Base-by-base conservation (phyloP, 2,888 invertebrate species). In the Lasioglossum vierecki region DNA sequence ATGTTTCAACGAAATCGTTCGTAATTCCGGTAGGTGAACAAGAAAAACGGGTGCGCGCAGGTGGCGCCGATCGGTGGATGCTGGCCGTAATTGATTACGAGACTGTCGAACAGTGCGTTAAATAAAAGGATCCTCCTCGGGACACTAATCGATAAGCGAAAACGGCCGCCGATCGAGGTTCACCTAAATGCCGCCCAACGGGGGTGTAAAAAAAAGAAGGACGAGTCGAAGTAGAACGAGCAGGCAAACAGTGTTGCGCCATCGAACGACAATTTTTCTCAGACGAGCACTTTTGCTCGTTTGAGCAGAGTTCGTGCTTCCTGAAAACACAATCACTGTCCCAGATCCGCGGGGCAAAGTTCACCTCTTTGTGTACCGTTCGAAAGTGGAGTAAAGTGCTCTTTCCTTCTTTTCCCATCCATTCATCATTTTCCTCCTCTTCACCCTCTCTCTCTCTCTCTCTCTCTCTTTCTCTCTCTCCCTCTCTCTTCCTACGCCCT, bases 261-360 rank as follows among this genome's bases (percentile, higher is more conserved):
- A 78, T 75, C 74, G 83, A 79, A 76, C 82, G 86, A 84, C 82
- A 83, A 90, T 86, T 90, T 90, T 88, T 83, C 86, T 80, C 80
- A 82, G 83, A 90, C 87, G 76, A 73, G 63, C 84, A 79, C 75
- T 73, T 79, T 60, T 70, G 70, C 78, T 79, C 80, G 88, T 86
- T 89, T 85, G 73, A 76, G 68, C 39, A 70, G 73, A 88, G 81
- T 88, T 84, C 89, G 82, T 86, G 87, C 87, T 83, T 73, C 81
- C 57, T 86, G 90, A 90, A 90, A 90, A 89, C 88, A 90, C 90
- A 88, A 89, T 90, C 89, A 86, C 77, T 86, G 86, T 76, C 77
- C 83, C 83, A 83, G 85, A 90, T 90, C 86, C 84, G 82, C 63
- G 49, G 82, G 79, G 87, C 89, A 85, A 90, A 90, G 89, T 88